These are phyloP conservation scores for Pteronura brasiliensis DNA, from an alignment of 2,113 vertebrate species.

Conservation along the genomic window DNA sequence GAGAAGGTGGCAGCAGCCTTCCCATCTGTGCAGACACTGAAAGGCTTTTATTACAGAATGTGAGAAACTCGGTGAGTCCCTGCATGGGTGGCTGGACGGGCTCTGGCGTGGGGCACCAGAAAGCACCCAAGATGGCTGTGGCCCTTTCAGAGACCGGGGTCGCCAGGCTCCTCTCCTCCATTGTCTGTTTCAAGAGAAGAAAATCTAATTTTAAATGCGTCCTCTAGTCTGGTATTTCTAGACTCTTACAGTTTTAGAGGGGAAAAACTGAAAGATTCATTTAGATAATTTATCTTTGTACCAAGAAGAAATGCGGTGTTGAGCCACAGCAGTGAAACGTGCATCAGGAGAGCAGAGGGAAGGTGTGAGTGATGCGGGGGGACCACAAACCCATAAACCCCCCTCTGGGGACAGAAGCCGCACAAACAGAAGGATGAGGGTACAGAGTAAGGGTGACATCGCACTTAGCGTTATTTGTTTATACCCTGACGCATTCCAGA, in stretches of 20 bases:
- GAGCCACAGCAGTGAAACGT: neutral
- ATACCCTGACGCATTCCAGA: neutral
- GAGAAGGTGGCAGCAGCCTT: slow-evolving; percentile 29
- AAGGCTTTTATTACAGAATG: neutral
- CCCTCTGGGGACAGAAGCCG: neutral
- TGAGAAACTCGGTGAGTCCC: neutral
- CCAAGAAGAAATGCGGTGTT: neutral
- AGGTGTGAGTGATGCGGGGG: neutral
- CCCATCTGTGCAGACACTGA: slow-evolving; percentile 16
- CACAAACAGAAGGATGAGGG: neutral
- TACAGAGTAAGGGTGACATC: neutral
- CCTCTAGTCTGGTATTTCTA: neutral
- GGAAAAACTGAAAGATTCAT: neutral
- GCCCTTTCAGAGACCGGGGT: neutral
- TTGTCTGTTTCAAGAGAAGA: neutral
- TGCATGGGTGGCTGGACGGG: neutral
- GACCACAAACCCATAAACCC: neutral
- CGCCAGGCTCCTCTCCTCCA: neutral
- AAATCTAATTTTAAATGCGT: neutral
- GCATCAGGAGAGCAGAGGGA: neutral
- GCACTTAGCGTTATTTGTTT: neutral
- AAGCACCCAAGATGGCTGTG: neutral
- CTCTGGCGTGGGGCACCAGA: neutral
- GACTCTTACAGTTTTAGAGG: neutral
- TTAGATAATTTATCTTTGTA: neutral